Base-by-base conservation (phyloP, 2,888 invertebrate species). In the Acronicta psi region DNA sequence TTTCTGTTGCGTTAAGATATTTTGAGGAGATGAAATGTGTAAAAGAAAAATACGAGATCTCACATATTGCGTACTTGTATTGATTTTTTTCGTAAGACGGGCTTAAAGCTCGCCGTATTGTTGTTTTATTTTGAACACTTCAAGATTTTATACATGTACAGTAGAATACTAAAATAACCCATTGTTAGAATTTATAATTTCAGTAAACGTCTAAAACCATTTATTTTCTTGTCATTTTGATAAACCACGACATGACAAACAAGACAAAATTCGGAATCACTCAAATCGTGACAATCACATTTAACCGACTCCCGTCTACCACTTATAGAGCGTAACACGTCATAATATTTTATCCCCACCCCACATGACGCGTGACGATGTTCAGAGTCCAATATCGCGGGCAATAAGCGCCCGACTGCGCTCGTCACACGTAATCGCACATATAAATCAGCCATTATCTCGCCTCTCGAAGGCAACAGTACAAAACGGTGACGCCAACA, bases 381-480 rank as follows among this genome's bases (percentile, higher is more conserved):
- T 75, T 61, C 78, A 64, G 53, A 54, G 44, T 55, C 62, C 73
- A 75, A 73, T 75, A 75, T 67, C 75, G 59, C 69, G 50, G 68
- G 73, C 73, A 76, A 74, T 77, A 75, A 75, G 75, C 75, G 65
- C 69, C 57, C 59, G 45, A 62, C 62, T 63, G 69, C 63, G 79
- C 84, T 82, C 87, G 86, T 86, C 86, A 85, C 85, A 79, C 83
- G 85, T 90, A 91, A 92, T 92, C 91, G 88, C 77, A 73, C 79
- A 75, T 82, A 93, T 93, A 93, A 92, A 92, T 93, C 93, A 93
- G 81, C 88, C 86, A 92, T 93, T 93, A 93, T 93, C 93, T 93
- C 89, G 89, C 85, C 90, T 89, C 90, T 92, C 90, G 88, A 90
- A 88, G 85, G 90, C 90, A 90, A 89, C 91, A 90, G 91, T 90